Evolutionary conservation across 2,113 vertebrate genomes (phyloP).

Genomic region (Apodemus speciosus): DNA sequence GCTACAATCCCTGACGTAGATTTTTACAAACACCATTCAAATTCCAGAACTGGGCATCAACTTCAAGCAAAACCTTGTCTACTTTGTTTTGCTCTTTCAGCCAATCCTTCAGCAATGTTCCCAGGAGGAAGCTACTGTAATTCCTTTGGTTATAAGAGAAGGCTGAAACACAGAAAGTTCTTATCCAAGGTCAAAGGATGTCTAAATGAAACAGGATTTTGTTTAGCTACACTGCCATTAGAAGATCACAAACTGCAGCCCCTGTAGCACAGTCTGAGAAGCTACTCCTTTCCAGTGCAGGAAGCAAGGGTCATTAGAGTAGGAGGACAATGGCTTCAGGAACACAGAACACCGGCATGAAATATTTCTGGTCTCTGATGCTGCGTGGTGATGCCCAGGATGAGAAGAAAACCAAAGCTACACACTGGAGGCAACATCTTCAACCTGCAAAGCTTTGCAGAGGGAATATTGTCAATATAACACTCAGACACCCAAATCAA

Average conservation of each 20-base stretch:
- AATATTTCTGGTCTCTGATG: background rate
- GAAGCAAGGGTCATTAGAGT: too few species aligned
- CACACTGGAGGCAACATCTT: background rate
- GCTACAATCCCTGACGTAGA: background rate
- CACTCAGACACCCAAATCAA: background rate
- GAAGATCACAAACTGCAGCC: too few species aligned
- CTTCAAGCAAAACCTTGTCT: background rate
- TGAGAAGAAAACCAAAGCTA: background rate
- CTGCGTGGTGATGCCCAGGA: accelerated
- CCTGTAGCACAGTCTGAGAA: too few species aligned
- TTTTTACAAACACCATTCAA: background rate
- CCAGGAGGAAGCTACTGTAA: background rate
- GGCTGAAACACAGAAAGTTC: background rate
- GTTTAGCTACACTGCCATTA: too few species aligned
- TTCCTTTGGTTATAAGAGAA: background rate
- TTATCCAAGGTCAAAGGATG: background rate
- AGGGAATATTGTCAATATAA: background rate
- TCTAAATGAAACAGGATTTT: background rate
- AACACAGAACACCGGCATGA: background rate
- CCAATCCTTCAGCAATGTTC: background rate
- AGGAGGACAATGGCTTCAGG: background rate
- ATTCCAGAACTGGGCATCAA: background rate
- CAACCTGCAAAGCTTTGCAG: background rate
- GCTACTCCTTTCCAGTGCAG: background rate
- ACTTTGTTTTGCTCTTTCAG: background rate